These are phyloP conservation scores for Uria lomvia DNA, from an alignment of 2,113 vertebrate species.

Conservation along the genomic window DNA sequence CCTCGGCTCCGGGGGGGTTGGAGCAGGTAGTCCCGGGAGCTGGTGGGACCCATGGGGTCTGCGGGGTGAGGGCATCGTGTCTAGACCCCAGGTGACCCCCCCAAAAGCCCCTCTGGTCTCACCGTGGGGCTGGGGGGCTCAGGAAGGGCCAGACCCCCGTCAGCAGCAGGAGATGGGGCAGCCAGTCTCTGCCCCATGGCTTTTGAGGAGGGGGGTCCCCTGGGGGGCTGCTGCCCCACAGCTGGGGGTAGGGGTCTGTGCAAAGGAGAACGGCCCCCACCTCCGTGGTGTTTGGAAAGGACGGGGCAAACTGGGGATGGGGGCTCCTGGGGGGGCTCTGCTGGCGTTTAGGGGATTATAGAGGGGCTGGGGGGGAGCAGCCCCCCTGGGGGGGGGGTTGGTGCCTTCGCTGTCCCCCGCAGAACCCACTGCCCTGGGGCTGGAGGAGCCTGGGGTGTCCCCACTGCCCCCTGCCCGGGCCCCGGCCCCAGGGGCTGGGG, in stretches of 20 bases:
- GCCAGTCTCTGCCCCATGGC: background rate
- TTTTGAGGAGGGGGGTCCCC: background rate
- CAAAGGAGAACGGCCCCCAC: background rate
- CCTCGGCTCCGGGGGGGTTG: background rate
- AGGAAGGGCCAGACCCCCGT: background rate
- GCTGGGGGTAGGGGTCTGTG: background rate
- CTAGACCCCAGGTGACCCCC: background rate
- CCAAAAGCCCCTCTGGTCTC: background rate
- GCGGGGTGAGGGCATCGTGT: background rate
- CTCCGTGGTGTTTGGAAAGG: background rate
- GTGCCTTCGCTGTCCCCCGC: rapidly evolving
- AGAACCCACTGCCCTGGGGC: background rate
- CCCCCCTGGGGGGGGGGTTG: rapidly evolving
- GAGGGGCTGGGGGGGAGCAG: background rate
- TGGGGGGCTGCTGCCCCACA: background rate
- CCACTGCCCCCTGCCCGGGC: rapidly evolving
- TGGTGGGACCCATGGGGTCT: background rate
- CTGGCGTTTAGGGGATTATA: background rate
- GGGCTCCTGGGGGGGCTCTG: background rate
- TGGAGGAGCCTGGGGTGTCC: background rate
- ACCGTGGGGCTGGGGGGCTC: background rate
- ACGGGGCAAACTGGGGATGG: background rate
- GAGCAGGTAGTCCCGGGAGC: background rate
- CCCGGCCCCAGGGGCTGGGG: rapidly evolving
- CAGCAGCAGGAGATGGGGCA: background rate